Conservation (phyloP, 2,113 vertebrate species). For the Halichoeres trimaculatus region DNA sequence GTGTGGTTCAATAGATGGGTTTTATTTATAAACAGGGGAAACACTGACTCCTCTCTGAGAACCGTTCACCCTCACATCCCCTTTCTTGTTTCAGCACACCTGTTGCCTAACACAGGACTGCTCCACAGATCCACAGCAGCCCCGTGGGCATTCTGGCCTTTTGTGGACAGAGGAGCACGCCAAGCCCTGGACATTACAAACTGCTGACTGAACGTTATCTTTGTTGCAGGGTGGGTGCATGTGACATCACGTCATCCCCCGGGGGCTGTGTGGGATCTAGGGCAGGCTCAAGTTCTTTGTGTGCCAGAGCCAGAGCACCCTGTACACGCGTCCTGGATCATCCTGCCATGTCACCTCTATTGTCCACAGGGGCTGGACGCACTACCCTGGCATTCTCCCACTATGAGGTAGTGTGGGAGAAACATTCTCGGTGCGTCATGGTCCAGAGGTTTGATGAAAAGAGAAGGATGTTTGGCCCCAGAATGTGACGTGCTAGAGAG, state of each 20-base stretch:
- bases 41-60: background rate
- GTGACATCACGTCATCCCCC: slow-evolving; percentile 75
- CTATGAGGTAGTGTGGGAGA: slow-evolving; percentile 66
- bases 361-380: slow-evolving; percentile 68
- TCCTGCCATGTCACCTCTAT: slow-evolving; percentile 68
- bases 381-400: slow-evolving; percentile 66
- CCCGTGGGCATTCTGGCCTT: slow-evolving; percentile 57
- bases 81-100: slow-evolving; percentile 51
- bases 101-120: slow-evolving; percentile 59
- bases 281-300: slow-evolving; percentile 72
- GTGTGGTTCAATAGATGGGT: background rate
- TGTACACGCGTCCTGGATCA: slow-evolving; percentile 62
- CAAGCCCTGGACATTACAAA: slow-evolving; percentile 63
- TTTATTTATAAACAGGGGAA: slow-evolving; percentile 1
- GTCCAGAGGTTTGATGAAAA: slow-evolving; percentile 23
- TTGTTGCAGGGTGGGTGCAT: slow-evolving; percentile 74
- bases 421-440: slow-evolving; percentile 43
- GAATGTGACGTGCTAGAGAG: background rate
- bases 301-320: slow-evolving; percentile 61
- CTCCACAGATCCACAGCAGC: slow-evolving; percentile 45
- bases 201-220: slow-evolving; percentile 79
- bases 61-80: background rate
- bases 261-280: slow-evolving; percentile 70
- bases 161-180: slow-evolving; percentile 66
- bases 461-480: background rate